Conservation (phyloP, 2,113 vertebrate species). For the Scomber japonicus region DNA sequence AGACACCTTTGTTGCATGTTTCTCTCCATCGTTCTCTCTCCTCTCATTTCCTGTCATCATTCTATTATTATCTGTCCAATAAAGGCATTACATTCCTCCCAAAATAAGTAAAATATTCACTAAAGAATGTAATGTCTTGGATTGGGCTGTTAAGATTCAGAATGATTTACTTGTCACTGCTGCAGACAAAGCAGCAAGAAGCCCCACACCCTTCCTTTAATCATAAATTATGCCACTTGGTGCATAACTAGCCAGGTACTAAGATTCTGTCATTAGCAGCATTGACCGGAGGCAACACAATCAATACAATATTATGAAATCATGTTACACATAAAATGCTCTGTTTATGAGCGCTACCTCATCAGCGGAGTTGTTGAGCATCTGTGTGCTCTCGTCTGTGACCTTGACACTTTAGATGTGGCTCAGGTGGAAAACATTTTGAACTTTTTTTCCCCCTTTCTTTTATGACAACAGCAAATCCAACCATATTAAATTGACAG, state of each 20-base stretch:
- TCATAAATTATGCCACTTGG: conserved; percentile 36
- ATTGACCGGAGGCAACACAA: conserved; percentile 43
- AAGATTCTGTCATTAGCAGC: conserved; percentile 56
- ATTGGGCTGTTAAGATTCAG: conserved; percentile 13
- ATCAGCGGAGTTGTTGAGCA: not conserved
- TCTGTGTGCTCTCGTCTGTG: not conserved
- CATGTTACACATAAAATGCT: conserved; percentile 43
- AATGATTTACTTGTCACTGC: not conserved
- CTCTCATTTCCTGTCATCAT: too few relatives aligned
- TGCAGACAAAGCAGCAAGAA: not conserved
- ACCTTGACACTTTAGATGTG: not conserved
- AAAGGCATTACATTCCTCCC: too few relatives aligned
- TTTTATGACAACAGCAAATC: not conserved
- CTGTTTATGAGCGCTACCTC: conserved; percentile 10
- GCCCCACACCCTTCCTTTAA: not conserved
- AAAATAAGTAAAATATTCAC: too few relatives aligned
- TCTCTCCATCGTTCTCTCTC: too few relatives aligned
- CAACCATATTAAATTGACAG: not conserved
- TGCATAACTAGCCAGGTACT: conserved; percentile 29
- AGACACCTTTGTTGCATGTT: too few relatives aligned
- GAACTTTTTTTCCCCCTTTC: not conserved
- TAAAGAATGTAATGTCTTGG: not conserved
- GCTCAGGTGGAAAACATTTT: not conserved
- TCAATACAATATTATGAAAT: conserved; percentile 55
- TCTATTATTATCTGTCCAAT: too few relatives aligned